A percentile compares a stretch with the other conserved stretches of the same genome.
phyloP scores from a whole-genome alignment of 1,140 invertebrate species.

The Helicoverpa armigera region DNA sequence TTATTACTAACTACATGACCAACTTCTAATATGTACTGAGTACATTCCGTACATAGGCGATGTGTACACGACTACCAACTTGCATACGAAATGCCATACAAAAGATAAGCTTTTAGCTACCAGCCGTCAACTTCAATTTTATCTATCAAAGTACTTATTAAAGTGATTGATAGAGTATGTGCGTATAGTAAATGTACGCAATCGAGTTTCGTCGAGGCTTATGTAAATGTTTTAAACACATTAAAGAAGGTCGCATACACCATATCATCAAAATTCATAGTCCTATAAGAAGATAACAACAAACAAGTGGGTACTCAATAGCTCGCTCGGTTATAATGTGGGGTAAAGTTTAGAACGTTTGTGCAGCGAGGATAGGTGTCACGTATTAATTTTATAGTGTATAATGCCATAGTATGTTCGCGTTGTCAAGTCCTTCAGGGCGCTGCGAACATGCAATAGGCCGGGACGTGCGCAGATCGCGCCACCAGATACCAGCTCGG shows the following conservation, averaged over 20 bases:
- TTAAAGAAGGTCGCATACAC: background rate
- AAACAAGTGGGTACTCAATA: background rate
- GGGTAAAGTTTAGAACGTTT: slow-evolving; percentile 8
- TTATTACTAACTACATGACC: slow-evolving; percentile 36
- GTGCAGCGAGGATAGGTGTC: background rate
- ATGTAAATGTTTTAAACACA: background rate
- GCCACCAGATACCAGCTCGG: slow-evolving; percentile 34
- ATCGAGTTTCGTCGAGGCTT: background rate
- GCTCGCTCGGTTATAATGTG: background rate
- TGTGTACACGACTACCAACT: slow-evolving; percentile 41
- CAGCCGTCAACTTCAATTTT: slow-evolving; percentile 13
- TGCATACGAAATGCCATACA: slow-evolving; percentile 21
- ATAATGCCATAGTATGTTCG: slow-evolving; percentile 14
- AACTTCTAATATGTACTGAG: slow-evolving; percentile 41
- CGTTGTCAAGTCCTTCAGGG: slow-evolving; percentile 28
- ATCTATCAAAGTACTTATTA: slow-evolving; percentile 15
- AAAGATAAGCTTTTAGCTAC: slow-evolving; percentile 33
- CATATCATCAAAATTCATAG: background rate
- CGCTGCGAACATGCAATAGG: slow-evolving; percentile 58
- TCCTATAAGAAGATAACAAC: background rate
- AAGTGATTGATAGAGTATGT: slow-evolving; percentile 25
- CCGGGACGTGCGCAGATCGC: slow-evolving; percentile 62
- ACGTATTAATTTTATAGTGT: slow-evolving; percentile 47
- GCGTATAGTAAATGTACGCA: background rate
- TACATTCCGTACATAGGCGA: slow-evolving; percentile 21